phyloP scores from a whole-genome alignment of 23 tunicate genomes.

The Phallusia fumigata region DNA sequence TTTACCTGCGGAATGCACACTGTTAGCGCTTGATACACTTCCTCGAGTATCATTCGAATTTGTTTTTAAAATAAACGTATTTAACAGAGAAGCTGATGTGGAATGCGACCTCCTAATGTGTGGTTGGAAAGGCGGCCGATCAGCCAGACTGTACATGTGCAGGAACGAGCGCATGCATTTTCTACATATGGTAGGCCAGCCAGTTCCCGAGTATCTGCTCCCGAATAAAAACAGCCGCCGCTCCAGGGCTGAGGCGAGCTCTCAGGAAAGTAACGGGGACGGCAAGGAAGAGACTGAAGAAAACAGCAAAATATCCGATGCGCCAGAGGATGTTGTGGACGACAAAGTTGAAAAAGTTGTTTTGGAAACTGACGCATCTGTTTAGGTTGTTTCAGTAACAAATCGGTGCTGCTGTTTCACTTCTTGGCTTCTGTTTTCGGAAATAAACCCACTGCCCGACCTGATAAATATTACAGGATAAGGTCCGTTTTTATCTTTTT shows the following conservation, averaged over 20 bases:
- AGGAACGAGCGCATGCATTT: conserved; percentile 89
- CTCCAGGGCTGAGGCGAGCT: conserved; percentile 46
- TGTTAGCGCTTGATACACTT: too few relatives aligned
- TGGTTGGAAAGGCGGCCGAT: conserved; percentile 82
- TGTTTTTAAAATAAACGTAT: not conserved
- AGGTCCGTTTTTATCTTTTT: too few relatives aligned
- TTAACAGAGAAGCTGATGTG: conserved; percentile 29
- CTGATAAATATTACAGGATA: too few relatives aligned
- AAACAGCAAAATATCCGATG: not conserved
- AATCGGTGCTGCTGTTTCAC: too few relatives aligned
- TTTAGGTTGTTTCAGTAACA: too few relatives aligned
- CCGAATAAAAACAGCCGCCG: conserved; percentile 71
- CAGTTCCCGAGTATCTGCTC: conserved; percentile 64
- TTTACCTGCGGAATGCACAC: too few relatives aligned
- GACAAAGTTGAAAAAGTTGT: not conserved
- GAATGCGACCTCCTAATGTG: conserved; percentile 66
- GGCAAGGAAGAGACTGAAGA: not conserved
- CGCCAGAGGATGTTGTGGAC: not conserved
- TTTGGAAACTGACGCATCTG: not conserved
- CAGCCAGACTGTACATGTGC: conserved; percentile 71
- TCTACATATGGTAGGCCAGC: conserved; percentile 73
- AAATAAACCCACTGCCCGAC: too few relatives aligned
- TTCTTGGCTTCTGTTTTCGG: too few relatives aligned
- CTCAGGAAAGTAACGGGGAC: conserved; percentile 10
- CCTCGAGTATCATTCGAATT: too few relatives aligned